These are phyloP conservation scores for Coilia nasus DNA, from an alignment of 2,797 vertebrate genomes.

Conservation along the genomic window DNA sequence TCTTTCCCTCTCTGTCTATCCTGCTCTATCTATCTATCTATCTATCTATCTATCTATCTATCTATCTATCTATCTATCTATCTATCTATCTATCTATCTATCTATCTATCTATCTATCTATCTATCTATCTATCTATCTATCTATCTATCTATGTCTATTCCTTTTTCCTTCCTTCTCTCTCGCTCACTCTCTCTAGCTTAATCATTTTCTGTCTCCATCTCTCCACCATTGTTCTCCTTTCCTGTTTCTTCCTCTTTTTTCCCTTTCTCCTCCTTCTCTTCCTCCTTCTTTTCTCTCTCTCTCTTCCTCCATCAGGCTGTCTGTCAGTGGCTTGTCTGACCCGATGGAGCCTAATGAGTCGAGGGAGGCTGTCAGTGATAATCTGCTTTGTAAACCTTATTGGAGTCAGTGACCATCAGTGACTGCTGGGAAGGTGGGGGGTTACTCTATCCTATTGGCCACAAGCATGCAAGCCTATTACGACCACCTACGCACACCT, in stretches of 20 bases:
- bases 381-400: conserved; percentile 69
- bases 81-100: too few relatives aligned
- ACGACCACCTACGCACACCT: neutral
- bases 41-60: too few relatives aligned
- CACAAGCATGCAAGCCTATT: neutral
- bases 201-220: neutral
- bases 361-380: conserved; percentile 66
- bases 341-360: neutral
- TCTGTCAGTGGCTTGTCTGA: conserved; percentile 50
- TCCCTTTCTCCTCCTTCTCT: conserved; percentile 43
- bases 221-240: conserved; percentile 35
- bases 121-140: too few relatives aligned
- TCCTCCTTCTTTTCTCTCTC: conserved; percentile 32
- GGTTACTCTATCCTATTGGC: too few relatives aligned
- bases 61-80: too few relatives aligned
- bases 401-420: conserved; percentile 1
- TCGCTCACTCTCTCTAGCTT: neutral
- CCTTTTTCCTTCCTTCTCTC: conserved; percentile 57
- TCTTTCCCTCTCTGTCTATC: too few relatives aligned
- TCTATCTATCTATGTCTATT: conserved; percentile 26
- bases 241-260: conserved; percentile 29
- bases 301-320: conserved; percentile 26
- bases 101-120: too few relatives aligned
- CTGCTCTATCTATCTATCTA: too few relatives aligned
- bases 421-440: neutral